Evolutionary conservation across 2,113 vertebrate species (phyloP).

Genomic region (Pelecanus crispus): DNA sequence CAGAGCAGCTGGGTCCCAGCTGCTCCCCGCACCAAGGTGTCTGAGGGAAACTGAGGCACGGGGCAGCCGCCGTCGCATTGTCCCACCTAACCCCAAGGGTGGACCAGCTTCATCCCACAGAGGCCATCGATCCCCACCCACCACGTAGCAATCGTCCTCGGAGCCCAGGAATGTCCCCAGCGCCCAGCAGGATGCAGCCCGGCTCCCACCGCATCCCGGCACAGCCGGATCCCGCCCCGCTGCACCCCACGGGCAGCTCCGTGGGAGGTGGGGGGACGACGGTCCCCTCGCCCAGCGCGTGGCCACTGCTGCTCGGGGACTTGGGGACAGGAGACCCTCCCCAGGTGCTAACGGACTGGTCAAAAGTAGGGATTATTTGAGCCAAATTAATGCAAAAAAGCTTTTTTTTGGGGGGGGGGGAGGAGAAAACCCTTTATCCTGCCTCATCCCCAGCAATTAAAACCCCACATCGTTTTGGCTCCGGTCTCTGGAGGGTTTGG

Average conservation of each 20-base stretch:
- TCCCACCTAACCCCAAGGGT: background rate
- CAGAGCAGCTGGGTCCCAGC: background rate
- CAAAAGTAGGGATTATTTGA: background rate
- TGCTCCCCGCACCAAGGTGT: background rate
- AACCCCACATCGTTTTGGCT: background rate
- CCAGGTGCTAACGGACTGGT: accelerated
- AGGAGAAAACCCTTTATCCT: accelerated
- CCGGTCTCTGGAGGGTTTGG: accelerated
- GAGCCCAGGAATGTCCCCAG: background rate
- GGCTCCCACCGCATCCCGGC: background rate
- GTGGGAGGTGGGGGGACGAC: background rate
- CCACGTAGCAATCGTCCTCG: accelerated
- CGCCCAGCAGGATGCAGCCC: accelerated
- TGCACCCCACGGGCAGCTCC: background rate
- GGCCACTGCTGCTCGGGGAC: no score
- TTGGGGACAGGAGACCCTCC: background rate
- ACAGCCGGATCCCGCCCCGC: accelerated
- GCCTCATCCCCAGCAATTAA: background rate
- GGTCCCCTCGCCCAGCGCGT: background rate
- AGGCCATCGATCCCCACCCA: accelerated
- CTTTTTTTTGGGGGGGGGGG: no score
- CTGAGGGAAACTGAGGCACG: background rate
- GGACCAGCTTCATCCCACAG: background rate
- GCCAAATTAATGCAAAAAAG: background rate
- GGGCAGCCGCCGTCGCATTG: accelerated